A percentile compares a stretch with the other conserved stretches of the same genome.
phyloP scores from a whole-genome alignment of 2,888 invertebrate species.

The Anoplius nigerrimus region DNA sequence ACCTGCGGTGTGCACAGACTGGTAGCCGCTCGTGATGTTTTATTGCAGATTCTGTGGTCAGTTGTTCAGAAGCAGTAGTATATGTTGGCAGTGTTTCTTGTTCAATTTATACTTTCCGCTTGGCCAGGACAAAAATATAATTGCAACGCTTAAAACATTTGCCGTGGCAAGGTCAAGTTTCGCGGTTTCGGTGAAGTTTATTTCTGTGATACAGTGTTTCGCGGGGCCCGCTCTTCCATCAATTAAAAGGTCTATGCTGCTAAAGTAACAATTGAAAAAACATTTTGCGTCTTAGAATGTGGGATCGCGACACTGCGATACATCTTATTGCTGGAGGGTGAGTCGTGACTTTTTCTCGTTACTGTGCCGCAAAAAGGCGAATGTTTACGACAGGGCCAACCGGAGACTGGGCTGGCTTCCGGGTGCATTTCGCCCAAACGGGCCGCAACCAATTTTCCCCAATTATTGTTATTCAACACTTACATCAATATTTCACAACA shows the following conservation, averaged over 20 bases:
- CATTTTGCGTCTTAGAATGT: slow-evolving; percentile 75
- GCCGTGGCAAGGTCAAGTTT: background rate
- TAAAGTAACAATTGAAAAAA: slow-evolving; percentile 22
- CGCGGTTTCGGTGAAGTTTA: background rate
- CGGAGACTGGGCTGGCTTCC: no score
- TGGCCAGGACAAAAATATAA: background rate
- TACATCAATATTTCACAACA: background rate
- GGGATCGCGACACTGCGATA: slow-evolving; percentile 91
- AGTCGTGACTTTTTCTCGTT: slow-evolving; percentile 73
- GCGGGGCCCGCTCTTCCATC: slow-evolving; percentile 2
- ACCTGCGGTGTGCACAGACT: no score
- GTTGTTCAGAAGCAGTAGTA: slow-evolving; percentile 61
- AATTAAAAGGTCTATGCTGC: slow-evolving; percentile 38
- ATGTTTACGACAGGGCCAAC: no score
- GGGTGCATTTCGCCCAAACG: no score
- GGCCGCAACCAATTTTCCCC: background rate
- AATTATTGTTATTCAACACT: background rate
- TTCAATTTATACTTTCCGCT: background rate
- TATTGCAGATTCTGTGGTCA: slow-evolving; percentile 39
- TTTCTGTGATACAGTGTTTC: slow-evolving; percentile 19
- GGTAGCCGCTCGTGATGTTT: no score
- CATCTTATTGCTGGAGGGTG: slow-evolving; percentile 97
- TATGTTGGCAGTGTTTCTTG: background rate
- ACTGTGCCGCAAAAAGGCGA: no score
- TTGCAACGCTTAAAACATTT: slow-evolving; percentile 3